Conservation (phyloP, 2,113 vertebrate species). For the Kryptolebias marmoratus region DNA sequence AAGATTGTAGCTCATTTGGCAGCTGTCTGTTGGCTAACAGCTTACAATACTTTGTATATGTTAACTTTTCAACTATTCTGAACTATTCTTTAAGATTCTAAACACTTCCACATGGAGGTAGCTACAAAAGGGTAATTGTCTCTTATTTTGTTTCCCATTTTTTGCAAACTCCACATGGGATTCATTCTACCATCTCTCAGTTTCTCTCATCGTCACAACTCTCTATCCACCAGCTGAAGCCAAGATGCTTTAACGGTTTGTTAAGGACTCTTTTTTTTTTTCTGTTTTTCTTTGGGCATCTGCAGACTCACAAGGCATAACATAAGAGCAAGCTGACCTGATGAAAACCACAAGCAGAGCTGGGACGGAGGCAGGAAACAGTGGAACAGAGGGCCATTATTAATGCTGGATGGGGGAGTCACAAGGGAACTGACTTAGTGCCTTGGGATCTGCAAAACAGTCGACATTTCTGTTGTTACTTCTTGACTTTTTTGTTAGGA, state of each 20-base stretch:
- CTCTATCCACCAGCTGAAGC: conserved; percentile 19
- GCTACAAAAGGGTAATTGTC: not conserved
- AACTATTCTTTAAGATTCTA: not conserved
- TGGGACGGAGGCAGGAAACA: conserved; percentile 26
- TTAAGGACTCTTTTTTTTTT: conserved; percentile 54
- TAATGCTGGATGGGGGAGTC: conserved; percentile 22
- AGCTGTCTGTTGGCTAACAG: not conserved
- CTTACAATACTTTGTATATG: not conserved
- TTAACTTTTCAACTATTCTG: not conserved
- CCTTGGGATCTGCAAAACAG: conserved; percentile 48
- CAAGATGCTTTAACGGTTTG: conserved; percentile 63
- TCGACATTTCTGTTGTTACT: conserved; percentile 20
- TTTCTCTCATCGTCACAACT: conserved; percentile 12
- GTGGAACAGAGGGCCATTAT: conserved; percentile 42
- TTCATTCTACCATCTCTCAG: conserved; percentile 23
- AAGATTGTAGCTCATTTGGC: not conserved
- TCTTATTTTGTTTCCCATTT: conserved; percentile 37
- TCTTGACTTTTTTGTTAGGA: conserved; percentile 14
- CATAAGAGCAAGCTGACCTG: conserved; percentile 59
- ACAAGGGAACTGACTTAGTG: conserved; percentile 43
- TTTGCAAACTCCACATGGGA: conserved; percentile 10
- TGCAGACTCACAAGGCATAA: conserved; percentile 54
- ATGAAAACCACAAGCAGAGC: conserved; percentile 50
- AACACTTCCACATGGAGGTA: not conserved
- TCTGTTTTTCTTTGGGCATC: conserved; percentile 38